Conservation (phyloP, 2,113 vertebrate genomes). For the Motacilla tschutschensis region DNA sequence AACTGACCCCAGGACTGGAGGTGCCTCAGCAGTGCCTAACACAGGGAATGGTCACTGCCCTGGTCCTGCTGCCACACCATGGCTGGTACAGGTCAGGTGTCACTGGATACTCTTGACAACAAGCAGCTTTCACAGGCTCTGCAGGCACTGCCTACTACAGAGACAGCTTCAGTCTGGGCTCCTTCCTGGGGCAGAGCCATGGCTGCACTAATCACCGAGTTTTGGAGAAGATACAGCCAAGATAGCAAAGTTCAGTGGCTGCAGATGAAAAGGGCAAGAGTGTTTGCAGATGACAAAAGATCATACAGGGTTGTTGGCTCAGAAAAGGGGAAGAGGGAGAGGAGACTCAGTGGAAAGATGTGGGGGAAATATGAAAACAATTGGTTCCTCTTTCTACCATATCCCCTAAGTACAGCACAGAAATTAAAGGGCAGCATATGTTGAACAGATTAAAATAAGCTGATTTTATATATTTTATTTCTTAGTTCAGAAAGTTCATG, state of each 20-base stretch:
- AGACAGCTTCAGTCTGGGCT: neutral
- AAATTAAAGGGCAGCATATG: neutral
- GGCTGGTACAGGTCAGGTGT: neutral
- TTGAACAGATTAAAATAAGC: neutral
- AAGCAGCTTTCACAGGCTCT: neutral
- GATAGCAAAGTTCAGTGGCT: neutral
- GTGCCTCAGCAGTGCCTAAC: neutral
- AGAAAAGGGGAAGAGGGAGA: constrained; percentile 25
- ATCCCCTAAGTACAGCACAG: neutral
- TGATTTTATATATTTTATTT: neutral
- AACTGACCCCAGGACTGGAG: neutral
- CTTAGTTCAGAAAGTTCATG: neutral
- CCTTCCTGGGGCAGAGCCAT: neutral
- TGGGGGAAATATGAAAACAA: neutral
- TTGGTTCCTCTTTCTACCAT: neutral
- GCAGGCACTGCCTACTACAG: neutral
- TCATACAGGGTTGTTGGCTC: neutral
- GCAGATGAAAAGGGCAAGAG: neutral
- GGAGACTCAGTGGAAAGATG: constrained; percentile 32
- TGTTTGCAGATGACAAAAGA: neutral
- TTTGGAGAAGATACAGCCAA: neutral
- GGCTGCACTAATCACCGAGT: neutral
- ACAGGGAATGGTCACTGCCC: neutral
- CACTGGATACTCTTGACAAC: neutral
- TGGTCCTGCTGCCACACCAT: neutral